These are phyloP conservation scores for Boloria selene DNA, from an alignment of 2,888 invertebrate species.

Conservation along the genomic window DNA sequence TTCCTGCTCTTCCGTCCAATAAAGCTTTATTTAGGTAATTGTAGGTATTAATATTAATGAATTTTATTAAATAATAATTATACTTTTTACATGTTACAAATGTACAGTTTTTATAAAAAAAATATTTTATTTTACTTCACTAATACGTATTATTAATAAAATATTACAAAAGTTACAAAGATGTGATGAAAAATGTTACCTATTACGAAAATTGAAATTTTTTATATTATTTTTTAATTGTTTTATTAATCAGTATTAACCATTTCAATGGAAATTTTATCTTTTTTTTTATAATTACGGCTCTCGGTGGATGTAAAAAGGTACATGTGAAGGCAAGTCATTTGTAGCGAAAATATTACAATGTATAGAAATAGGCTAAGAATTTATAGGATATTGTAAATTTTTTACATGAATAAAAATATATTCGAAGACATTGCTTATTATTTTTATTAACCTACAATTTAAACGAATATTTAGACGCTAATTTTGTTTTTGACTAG, in stretches of 20 bases:
- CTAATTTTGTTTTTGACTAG: too few relatives aligned
- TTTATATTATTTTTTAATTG: background rate
- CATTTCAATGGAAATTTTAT: background rate
- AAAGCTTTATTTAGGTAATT: slow-evolving; percentile 60
- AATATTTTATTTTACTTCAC: background rate
- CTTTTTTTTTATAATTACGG: slow-evolving; percentile 43
- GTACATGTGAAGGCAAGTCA: slow-evolving; percentile 57
- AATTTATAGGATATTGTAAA: slow-evolving; percentile 26
- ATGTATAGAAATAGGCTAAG: slow-evolving; percentile 31
- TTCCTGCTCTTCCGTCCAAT: slow-evolving; percentile 58
- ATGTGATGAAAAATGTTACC: slow-evolving; percentile 5
- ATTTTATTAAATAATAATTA: too few relatives aligned
- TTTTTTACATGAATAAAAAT: slow-evolving; percentile 41
- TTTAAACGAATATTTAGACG: background rate
- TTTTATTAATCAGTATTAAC: slow-evolving; percentile 11
- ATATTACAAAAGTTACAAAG: too few relatives aligned
- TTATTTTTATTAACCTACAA: background rate
- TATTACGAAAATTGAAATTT: background rate
- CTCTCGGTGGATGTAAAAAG: slow-evolving; percentile 58
- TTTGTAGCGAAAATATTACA: slow-evolving; percentile 40
- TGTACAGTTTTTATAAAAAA: too few relatives aligned
- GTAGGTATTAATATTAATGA: slow-evolving; percentile 48
- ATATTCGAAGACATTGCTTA: background rate
- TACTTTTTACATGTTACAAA: too few relatives aligned
- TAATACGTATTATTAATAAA: background rate